Percentiles rank a stretch among this genome's conserved stretches.
These are phyloP conservation scores for Etheostoma nigrum DNA, from an alignment of 2,797 vertebrate species.

Conservation along the genomic window DNA sequence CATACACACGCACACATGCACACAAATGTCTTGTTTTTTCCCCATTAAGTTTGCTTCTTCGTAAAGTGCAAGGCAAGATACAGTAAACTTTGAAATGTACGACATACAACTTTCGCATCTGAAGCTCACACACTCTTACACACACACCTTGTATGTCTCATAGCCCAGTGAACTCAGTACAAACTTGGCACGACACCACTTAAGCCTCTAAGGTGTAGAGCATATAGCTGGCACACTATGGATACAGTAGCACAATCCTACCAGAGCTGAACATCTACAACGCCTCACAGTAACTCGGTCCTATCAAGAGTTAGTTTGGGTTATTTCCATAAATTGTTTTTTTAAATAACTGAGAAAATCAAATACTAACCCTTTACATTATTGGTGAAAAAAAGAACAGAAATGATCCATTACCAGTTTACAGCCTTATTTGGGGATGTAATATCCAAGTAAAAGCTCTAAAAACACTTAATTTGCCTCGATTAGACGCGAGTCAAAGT, in stretches of 20 bases:
- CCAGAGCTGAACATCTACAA: constrained; percentile 62
- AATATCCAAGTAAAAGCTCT: neutral
- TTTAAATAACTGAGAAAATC: neutral
- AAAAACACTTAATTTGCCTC: neutral
- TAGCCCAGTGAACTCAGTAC: constrained; percentile 67
- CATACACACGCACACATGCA: constrained; percentile 40
- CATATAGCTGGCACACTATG: constrained; percentile 74
- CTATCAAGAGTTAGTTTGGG: neutral
- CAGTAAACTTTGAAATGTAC: constrained; percentile 85
- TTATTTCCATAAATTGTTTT: neutral
- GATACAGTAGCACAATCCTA: constrained; percentile 75
- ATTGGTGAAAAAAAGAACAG: neutral
- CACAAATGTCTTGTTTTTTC: constrained; percentile 44
- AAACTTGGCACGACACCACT: constrained; percentile 84
- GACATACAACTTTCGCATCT: constrained; percentile 54
- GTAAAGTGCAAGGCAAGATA: constrained; percentile 88
- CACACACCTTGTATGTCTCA: constrained; percentile 49
- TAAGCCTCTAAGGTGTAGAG: constrained; percentile 78
- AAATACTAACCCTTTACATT: neutral
- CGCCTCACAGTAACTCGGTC: constrained; percentile 46
- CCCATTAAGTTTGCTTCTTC: constrained; percentile 78
- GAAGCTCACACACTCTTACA: constrained; percentile 38
- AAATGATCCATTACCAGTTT: neutral
- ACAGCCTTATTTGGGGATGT: neutral
- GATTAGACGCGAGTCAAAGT: constrained; percentile 19